Percentiles rank a stretch among this genome's conserved stretches.
phyloP scores from a whole-genome alignment of 2,113 vertebrate species.

The Proteles cristata region DNA sequence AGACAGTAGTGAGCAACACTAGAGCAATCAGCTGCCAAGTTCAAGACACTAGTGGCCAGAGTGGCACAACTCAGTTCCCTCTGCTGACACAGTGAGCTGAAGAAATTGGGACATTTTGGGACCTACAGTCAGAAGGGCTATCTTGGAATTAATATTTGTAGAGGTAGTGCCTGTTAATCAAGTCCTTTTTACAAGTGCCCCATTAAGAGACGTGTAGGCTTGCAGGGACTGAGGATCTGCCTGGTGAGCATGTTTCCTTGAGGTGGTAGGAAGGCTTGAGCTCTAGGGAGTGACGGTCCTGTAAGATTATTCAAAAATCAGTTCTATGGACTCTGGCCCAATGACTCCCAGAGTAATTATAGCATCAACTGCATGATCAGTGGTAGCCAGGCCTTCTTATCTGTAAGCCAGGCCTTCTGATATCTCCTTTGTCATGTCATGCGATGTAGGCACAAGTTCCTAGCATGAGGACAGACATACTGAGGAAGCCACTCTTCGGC shows the following conservation, averaged over 20 bases:
- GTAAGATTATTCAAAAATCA: not conserved
- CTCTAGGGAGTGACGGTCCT: not conserved
- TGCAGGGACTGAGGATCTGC: not conserved
- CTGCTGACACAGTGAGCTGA: not conserved
- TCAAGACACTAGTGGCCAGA: not conserved
- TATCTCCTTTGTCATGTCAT: not conserved
- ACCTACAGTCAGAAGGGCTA: not conserved
- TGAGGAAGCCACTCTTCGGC: not conserved
- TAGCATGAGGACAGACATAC: not conserved
- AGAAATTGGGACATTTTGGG: not conserved
- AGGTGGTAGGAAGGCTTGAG: not conserved
- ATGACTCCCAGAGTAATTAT: conserved; percentile 36
- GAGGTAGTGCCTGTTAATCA: not conserved
- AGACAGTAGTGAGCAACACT: not conserved
- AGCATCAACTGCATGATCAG: conserved; percentile 36
- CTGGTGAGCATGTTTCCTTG: not conserved
- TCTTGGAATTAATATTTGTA: not conserved
- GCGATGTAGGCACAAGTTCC: not conserved
- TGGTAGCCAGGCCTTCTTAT: conserved; percentile 50
- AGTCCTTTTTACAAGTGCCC: not conserved
- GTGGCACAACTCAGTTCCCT: not conserved
- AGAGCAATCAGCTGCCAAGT: not conserved
- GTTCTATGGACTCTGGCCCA: not conserved
- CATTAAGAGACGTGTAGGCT: not conserved
- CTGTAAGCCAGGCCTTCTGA: too few species aligned